Conservation (phyloP, 1,140 invertebrate species). For the Cardiocondyla obscurior region DNA sequence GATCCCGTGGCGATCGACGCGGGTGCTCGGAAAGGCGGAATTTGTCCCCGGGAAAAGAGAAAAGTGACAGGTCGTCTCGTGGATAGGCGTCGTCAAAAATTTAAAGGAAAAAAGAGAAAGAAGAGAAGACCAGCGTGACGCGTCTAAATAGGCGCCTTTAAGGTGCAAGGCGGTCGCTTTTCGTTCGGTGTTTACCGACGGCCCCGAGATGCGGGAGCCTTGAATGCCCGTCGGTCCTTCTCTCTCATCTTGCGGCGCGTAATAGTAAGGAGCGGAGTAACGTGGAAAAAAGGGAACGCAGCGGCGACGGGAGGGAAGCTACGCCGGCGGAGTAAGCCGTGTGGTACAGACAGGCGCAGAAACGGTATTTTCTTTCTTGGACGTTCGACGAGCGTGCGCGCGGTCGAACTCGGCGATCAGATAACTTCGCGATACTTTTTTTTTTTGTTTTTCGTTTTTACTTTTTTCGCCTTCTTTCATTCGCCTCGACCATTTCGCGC, state of each 20-base stretch:
- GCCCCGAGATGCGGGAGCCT: constrained; percentile 6
- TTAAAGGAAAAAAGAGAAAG: not conserved
- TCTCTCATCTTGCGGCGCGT: constrained; percentile 3
- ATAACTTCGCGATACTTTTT: not conserved
- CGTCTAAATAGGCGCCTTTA: constrained; percentile 5
- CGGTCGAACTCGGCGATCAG: not conserved
- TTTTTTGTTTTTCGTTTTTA: not conserved
- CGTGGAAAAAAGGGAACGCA: not conserved
- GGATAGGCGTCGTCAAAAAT: not conserved
- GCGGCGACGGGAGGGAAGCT: not conserved
- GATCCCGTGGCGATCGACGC: not conserved
- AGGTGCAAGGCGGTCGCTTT: not conserved
- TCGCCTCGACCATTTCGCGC: not conserved
- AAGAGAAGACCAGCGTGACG: not conserved
- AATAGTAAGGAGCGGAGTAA: constrained; percentile 11
- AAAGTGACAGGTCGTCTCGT: too few species aligned
- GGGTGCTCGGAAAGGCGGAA: too few species aligned
- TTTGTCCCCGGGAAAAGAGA: too few species aligned
- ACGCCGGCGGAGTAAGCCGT: not conserved
- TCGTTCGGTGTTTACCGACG: constrained; percentile 18
- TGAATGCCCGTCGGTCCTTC: constrained; percentile 29
- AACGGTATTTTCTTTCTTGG: not conserved
- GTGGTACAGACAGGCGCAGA: not conserved
- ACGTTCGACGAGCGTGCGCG: too few species aligned
- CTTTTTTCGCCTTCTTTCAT: too few species aligned